These are phyloP conservation scores for Antheraea mylitta DNA, from an alignment of 1,140 invertebrate species.

Conservation along the genomic window DNA sequence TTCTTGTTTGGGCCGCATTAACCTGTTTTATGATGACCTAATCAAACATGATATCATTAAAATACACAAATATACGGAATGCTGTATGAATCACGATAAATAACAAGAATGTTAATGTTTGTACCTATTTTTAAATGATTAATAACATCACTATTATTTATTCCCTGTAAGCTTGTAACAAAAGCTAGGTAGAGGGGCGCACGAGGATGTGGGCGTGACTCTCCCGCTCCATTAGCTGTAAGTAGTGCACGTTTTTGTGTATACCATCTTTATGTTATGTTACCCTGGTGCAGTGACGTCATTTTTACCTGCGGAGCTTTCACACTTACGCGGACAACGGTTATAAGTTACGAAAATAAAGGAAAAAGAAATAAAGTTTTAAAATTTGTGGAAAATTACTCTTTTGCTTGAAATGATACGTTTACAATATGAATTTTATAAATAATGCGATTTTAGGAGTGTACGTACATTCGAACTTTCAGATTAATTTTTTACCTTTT, in stretches of 20 bases:
- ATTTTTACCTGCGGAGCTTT: conserved; percentile 38
- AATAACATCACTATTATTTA: conserved; percentile 5
- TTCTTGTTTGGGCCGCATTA: background rate
- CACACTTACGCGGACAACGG: no score
- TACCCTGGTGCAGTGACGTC: conserved; percentile 58
- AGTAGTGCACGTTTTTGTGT: conserved; percentile 22
- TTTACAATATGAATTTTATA: no score
- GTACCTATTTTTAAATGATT: conserved; percentile 9
- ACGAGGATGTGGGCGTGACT: conserved; percentile 23
- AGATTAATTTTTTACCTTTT: no score
- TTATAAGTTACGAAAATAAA: no score
- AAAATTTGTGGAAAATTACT: no score
- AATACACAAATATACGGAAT: background rate
- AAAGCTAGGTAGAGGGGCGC: conserved; percentile 19
- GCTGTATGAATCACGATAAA: background rate
- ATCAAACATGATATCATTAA: background rate
- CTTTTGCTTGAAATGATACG: no score
- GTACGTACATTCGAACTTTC: no score
- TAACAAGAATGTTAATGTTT: background rate
- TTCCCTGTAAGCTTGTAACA: conserved; percentile 11
- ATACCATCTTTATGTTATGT: conserved; percentile 30
- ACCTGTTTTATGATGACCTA: background rate
- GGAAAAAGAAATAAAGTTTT: no score
- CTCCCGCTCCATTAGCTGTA: conserved; percentile 22
- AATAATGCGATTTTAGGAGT: no score